Conservation (phyloP, 2,797 vertebrate genomes). For the Odontamblyopus lacepedii region DNA sequence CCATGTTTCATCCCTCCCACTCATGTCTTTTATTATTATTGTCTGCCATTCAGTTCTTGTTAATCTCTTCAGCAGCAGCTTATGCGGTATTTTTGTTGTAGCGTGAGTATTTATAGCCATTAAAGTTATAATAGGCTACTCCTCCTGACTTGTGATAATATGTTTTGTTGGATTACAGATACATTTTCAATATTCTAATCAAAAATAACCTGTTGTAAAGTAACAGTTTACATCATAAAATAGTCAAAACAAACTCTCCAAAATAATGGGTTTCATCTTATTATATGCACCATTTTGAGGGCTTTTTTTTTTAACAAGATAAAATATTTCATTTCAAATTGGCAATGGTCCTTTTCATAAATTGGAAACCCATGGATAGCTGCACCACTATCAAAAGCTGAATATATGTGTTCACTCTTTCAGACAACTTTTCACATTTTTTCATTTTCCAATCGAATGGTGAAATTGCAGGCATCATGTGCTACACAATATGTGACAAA, state of each 20-base stretch:
- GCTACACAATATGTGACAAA: slow-evolving; percentile 5
- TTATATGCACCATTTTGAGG: no score
- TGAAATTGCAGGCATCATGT: slow-evolving; percentile 14
- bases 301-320: no score
- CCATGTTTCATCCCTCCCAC: slow-evolving; percentile 29
- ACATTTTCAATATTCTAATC: neutral
- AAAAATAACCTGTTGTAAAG: neutral
- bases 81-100: slow-evolving; percentile 53
- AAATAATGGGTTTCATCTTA: no score
- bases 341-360: no score
- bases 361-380: neutral
- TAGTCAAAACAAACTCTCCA: neutral
- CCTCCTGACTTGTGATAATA: slow-evolving; percentile 21
- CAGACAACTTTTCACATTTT: neutral
- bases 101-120: slow-evolving; percentile 49
- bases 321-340: no score
- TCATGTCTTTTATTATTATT: slow-evolving; percentile 50
- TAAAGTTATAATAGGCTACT: slow-evolving; percentile 39
- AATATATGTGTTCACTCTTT: neutral
- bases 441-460: neutral
- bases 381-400: neutral
- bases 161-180: slow-evolving; percentile 4
- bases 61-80: slow-evolving; percentile 50
- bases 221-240: neutral
- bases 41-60: slow-evolving; percentile 33